These are phyloP conservation scores for Trachelus stipa DNA, from an alignment of 2,888 invertebrate genomes.

Conservation along the genomic window DNA sequence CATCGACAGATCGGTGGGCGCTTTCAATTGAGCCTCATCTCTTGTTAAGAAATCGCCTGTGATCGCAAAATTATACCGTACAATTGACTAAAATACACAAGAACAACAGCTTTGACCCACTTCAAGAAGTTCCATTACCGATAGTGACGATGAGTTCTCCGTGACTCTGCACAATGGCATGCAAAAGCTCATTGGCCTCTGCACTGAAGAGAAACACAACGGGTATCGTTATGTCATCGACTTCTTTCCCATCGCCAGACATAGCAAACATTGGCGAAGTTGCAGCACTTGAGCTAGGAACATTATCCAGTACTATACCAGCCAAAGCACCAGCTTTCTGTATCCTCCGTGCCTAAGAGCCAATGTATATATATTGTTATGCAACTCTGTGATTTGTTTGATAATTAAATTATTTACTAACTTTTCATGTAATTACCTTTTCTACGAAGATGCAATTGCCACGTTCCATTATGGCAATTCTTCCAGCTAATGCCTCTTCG, in stretches of 20 bases:
- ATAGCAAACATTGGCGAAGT: slow-evolving; percentile 92
- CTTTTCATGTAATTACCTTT: slow-evolving; percentile 70
- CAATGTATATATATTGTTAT: slow-evolving; percentile 14
- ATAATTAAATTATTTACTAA: not conserved
- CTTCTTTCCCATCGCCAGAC: slow-evolving; percentile 87
- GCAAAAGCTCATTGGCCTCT: slow-evolving; percentile 79
- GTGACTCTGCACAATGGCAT: slow-evolving; percentile 66
- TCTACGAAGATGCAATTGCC: slow-evolving; percentile 97
- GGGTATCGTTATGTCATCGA: slow-evolving; percentile 87
- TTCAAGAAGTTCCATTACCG: slow-evolving; percentile 42
- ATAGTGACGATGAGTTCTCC: slow-evolving; percentile 54
- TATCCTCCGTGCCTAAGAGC: slow-evolving; percentile 77
- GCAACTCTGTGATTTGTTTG: not conserved
- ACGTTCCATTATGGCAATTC: slow-evolving; percentile 87
- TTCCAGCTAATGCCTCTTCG: slow-evolving; percentile 72
- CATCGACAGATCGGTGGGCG: slow-evolving; percentile 59
- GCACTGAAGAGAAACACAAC: slow-evolving; percentile 89
- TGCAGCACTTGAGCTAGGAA: slow-evolving; percentile 78
- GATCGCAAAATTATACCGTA: slow-evolving; percentile 8
- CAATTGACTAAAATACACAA: not conserved
- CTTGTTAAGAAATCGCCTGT: slow-evolving; percentile 50
- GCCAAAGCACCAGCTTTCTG: slow-evolving; percentile 86
- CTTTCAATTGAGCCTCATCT: slow-evolving; percentile 58
- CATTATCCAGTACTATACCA: slow-evolving; percentile 88
- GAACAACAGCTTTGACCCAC: not conserved